Base-by-base conservation (phyloP, 2,888 invertebrate species). In the Asteroscopus sphinx region DNA sequence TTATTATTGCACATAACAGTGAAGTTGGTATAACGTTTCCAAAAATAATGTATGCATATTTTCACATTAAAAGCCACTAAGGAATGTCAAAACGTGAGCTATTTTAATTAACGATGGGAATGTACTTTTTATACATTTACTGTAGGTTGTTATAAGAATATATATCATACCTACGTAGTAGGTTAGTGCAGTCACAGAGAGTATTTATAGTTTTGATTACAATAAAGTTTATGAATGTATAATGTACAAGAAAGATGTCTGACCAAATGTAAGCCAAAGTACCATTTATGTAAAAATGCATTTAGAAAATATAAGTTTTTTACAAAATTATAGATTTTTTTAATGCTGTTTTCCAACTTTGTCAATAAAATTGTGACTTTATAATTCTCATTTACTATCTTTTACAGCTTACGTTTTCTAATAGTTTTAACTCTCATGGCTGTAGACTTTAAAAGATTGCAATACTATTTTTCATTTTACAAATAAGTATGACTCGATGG, bases 261-360 rank as follows among this genome's bases (percentile, higher is more conserved):
- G 63, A 61, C 53, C 56, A 64, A 72, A 56, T 48, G 17, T 68
- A 48, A 58, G 46, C 58, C 55, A 59, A 76, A 74, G 62, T 68
- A 64, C 44, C 57, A 63, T 68, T 58, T 56, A 61, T 66, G 41
- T 67, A 54, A 76, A 71, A 66, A 36, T 68, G 77, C 77, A 77
- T 79, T 78, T 76, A 68, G 73, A 65, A 66, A 67, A 67, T 69
- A 73, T 76, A 76, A 61, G 65, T 54, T 73, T 72, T 58, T 6
- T 72, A 72, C 48, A 65, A 60, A 63, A 59, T 37, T 3, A 2
- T 3, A 12, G 15, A 13, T 16, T 45, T 52, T 33, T 3, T 39
- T 48, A 12, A 1, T 1, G 4, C 21, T 21, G 21, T 21, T n/a
- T n/a, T n/a, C n/a, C n/a, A n/a, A n/a, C n/a, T n/a, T n/a, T n/a